These are phyloP conservation scores for Ostrea denselamellosa DNA, from an alignment of 1,140 invertebrate genomes.

Conservation along the genomic window DNA sequence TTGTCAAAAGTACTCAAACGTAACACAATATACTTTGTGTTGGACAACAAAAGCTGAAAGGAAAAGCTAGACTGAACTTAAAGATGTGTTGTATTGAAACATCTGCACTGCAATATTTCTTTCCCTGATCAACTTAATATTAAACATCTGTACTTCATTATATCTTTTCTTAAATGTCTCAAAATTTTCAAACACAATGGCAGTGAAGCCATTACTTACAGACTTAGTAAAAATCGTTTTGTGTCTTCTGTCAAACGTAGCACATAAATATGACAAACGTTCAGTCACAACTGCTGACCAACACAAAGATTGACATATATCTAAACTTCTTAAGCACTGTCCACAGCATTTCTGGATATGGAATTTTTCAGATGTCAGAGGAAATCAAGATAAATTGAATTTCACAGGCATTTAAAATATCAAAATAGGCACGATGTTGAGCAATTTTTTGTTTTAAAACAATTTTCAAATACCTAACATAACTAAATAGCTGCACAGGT, in stretches of 20 bases:
- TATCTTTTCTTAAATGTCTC: neutral
- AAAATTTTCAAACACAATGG: neutral
- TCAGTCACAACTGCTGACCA: neutral
- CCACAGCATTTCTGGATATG: neutral
- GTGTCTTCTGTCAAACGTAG: neutral
- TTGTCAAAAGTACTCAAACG: neutral
- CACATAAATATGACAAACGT: neutral
- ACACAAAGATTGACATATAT: neutral
- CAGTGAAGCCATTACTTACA: neutral
- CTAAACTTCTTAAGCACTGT: neutral
- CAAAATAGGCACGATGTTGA: neutral
- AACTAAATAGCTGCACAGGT: neutral
- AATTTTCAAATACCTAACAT: neutral
- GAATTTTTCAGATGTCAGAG: neutral
- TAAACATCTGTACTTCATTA: neutral
- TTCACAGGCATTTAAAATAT: neutral
- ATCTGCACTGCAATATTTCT: neutral
- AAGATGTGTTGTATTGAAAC: neutral
- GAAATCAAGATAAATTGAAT: constrained; percentile 17
- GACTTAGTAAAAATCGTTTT: neutral
- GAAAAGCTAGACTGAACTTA: neutral
- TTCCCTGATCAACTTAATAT: neutral
- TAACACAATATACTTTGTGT: neutral
- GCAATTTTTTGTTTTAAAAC: neutral
- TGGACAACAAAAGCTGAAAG: neutral